A percentile compares a stretch with the other conserved stretches of the same genome.
These are phyloP conservation scores for Actenoides lindsayi DNA, from an alignment of 2,113 vertebrate genomes.

Conservation along the genomic window DNA sequence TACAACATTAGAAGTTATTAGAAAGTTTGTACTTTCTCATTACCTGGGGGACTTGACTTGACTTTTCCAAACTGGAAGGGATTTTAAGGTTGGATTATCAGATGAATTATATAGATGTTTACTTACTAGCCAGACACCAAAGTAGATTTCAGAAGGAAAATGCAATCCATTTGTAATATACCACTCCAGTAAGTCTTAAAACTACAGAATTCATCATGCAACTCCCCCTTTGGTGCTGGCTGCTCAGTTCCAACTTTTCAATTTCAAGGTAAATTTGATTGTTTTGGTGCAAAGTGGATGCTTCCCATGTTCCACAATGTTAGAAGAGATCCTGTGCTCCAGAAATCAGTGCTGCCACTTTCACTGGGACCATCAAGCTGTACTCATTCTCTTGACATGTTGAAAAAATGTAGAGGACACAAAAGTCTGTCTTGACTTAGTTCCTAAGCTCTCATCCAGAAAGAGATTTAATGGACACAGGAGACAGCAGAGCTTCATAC, in stretches of 20 bases:
- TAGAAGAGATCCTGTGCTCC: neutral
- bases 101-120: neutral
- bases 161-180: neutral
- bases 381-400: neutral
- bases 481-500: neutral
- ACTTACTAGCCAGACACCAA: neutral
- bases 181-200: neutral
- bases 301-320: neutral
- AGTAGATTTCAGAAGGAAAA: neutral
- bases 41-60: neutral
- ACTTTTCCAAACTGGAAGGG: neutral
- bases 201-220: neutral
- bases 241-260: neutral
- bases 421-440: neutral
- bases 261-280: neutral
- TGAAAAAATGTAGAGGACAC: neutral
- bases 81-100: neutral
- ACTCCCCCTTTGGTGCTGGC: neutral
- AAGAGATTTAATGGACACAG: neutral
- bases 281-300: neutral
- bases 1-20: neutral
- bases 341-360: neutral
- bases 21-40: neutral
- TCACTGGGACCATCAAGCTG: neutral
- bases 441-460: neutral